Base-by-base conservation (phyloP, 2,888 invertebrate species). In the Zygaena filipendulae region DNA sequence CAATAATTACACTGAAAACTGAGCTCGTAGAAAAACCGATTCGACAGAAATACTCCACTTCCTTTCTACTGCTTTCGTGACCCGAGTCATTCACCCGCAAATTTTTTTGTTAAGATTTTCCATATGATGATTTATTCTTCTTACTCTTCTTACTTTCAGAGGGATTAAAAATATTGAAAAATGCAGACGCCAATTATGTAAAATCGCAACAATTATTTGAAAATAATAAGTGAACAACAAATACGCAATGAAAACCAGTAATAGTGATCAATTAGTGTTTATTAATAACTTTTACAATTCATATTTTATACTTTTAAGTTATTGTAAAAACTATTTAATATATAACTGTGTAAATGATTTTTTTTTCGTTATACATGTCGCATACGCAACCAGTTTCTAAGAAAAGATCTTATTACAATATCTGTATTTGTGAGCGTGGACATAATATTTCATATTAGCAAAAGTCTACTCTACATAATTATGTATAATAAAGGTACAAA, bases 251-350 rank as follows among this genome's bases (percentile, higher is more conserved):
- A 46, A 61, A 55, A 48, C 36, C 43, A 39, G 29, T 25, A 40
- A 45, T 41, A 42, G 43, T 53, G 52, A 59, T 63, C 52, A 64
- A 59, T 58, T 61, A 61, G 51, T 69, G 54, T 74, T 74, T 74
- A 74, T 71, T 71, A 59, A 16, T n/a, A n/a, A 63, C 60, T 53
- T 62, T 63, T 61, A 69, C 59, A 66, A 47, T 64, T 58, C 57
- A 49, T 54, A 60, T 56, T 52, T 57, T 52, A 59, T 52, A 54
- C 54, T 57, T 61, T 59, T 64, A 69, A 69, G 62, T 64, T 74
- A 67, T 62, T 68, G 64, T 71, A 72, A 69, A 74, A 71, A 63
- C 57, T 58, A 62, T 61, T 66, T 52, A 67, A 62, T 68, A 71
- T 56, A 67, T 56, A 55, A 58, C 67, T 68, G 61, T 72, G 68